These are phyloP conservation scores for Cladorhizidae sp. DNA, from an alignment of 37 sponge, comb jelly and placozoan genomes.

Conservation along the genomic window DNA sequence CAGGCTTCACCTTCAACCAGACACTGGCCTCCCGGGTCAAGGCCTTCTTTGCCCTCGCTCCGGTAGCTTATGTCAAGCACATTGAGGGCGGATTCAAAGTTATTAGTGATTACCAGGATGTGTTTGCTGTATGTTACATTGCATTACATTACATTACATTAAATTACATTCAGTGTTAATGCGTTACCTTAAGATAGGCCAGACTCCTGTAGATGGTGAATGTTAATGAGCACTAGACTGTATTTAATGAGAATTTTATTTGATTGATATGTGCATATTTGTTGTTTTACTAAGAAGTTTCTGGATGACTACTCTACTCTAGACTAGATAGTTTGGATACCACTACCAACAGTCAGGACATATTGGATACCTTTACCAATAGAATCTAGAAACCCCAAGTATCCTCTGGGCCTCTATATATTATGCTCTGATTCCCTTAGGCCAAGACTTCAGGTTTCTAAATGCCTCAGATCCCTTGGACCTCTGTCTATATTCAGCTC, in stretches of 20 bases:
- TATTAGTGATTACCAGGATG: conserved; percentile 44
- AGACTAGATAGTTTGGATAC: too few species aligned
- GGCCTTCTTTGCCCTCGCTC: conserved; percentile 81
- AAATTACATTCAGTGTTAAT: not conserved
- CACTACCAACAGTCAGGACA: too few species aligned
- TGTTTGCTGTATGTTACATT: conserved; percentile 19
- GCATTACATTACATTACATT: not conserved
- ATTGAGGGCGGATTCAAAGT: conserved; percentile 51
- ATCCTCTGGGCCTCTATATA: too few species aligned
- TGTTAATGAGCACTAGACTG: not conserved
- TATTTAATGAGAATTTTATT: conserved; percentile 18
- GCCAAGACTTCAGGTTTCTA: too few species aligned
- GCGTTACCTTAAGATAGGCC: not conserved
- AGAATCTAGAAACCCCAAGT: too few species aligned
- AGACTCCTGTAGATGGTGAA: not conserved
- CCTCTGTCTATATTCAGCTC: too few species aligned
- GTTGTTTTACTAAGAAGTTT: too few species aligned
- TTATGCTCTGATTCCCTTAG: too few species aligned
- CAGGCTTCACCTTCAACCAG: conserved; percentile 78
- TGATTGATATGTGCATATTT: too few species aligned
- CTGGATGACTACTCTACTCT: not conserved
- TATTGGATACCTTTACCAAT: too few species aligned
- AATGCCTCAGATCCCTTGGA: too few species aligned
- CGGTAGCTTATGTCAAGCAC: conserved; percentile 69
- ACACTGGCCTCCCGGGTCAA: conserved; percentile 67